Evolutionary conservation across 2,113 vertebrate species (phyloP).

Genomic region (Notiomystis cincta): DNA sequence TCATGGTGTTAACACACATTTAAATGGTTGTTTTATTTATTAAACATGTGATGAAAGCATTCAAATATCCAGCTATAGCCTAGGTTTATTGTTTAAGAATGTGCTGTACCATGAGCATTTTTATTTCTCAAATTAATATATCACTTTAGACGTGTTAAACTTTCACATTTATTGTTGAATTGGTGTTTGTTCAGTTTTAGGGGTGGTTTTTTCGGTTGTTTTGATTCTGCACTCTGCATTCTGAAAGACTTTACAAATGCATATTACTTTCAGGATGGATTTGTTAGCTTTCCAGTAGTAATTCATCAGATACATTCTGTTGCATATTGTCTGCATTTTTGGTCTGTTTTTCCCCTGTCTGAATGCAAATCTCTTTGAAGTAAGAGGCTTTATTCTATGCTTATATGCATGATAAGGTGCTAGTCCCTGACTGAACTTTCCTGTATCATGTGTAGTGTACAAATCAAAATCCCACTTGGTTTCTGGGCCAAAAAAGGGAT

Average conservation of each 20-base stretch:
- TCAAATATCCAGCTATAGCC: neutral
- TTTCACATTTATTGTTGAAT: neutral
- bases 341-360: neutral
- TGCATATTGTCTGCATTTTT: neutral
- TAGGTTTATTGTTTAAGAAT: neutral
- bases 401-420: neutral
- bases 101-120: rapidly evolving
- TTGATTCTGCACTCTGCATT: neutral
- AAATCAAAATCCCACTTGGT: neutral
- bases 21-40: neutral
- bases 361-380: neutral
- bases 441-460: rapidly evolving
- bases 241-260: neutral
- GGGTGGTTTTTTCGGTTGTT: neutral
- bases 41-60: neutral
- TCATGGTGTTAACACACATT: neutral
- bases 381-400: neutral
- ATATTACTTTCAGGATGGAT: neutral
- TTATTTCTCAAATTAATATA: neutral
- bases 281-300: neutral
- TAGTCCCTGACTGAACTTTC: neutral
- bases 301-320: neutral
- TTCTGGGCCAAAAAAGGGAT: neutral
- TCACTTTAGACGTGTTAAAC: neutral
- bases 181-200: neutral